These are phyloP conservation scores for Vanessa cardui DNA, from an alignment of 2,888 invertebrate genomes.

Conservation along the genomic window DNA sequence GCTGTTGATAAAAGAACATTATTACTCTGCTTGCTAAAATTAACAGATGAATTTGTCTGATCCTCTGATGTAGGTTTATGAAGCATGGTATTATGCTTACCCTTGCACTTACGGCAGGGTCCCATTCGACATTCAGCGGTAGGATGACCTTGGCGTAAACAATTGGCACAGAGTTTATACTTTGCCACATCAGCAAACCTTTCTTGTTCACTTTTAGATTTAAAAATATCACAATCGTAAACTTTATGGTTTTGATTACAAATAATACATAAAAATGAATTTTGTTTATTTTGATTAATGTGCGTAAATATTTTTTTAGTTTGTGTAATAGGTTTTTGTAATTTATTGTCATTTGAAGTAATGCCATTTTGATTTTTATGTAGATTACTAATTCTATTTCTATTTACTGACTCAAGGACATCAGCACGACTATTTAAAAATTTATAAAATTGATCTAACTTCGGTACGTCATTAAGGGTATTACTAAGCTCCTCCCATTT, in stretches of 20 bases:
- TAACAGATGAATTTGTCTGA: too few species aligned
- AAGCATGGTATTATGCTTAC: too few species aligned
- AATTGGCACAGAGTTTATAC: too few species aligned
- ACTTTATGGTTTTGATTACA: slow-evolving; percentile 26
- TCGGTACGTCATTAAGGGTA: slow-evolving; percentile 19
- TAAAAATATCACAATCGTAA: slow-evolving; percentile 30
- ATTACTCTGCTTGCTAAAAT: too few species aligned
- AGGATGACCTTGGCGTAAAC: too few species aligned
- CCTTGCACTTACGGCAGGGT: too few species aligned
- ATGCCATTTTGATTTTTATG: neutral
- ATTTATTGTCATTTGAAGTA: slow-evolving; percentile 3
- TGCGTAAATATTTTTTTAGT: slow-evolving; percentile 13
- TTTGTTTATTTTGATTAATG: neutral
- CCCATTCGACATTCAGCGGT: too few species aligned
- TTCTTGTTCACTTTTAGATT: slow-evolving; percentile 23
- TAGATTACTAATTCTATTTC: neutral
- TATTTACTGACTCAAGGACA: slow-evolving; percentile 22
- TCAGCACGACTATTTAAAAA: slow-evolving; percentile 35
- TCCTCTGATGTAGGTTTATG: too few species aligned
- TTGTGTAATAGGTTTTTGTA: slow-evolving; percentile 14
- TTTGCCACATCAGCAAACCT: slow-evolving; percentile 21
- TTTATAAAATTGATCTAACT: slow-evolving; percentile 30
- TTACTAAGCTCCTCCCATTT: neutral
- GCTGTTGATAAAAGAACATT: too few species aligned
- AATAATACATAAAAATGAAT: slow-evolving; percentile 16